Percentiles rank a stretch among this genome's conserved stretches.
phyloP scores from a whole-genome alignment of 1,140 invertebrate species.

The Drosophila kohkoa region DNA sequence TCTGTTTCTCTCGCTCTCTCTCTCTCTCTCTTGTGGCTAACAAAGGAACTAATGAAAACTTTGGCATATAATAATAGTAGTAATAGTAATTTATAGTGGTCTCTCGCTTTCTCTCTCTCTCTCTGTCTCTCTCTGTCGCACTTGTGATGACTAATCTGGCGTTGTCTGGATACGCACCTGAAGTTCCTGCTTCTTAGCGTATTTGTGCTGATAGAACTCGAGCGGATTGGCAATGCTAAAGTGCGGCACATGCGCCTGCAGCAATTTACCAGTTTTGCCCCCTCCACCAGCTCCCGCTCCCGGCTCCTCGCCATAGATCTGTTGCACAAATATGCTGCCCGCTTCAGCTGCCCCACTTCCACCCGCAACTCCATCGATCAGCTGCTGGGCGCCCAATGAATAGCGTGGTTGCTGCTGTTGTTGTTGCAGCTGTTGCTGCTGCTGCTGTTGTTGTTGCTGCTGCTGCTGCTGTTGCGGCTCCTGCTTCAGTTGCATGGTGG shows the following conservation, averaged over 20 bases:
- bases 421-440: constrained; percentile 49
- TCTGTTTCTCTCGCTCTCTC: neutral
- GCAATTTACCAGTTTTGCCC: constrained; percentile 64
- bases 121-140: neutral
- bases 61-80: neutral
- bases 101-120: neutral
- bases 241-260: constrained; percentile 79
- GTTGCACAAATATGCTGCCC: constrained; percentile 77
- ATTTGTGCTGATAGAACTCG: constrained; percentile 82
- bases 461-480: constrained; percentile 71
- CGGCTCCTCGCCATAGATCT: constrained; percentile 75
- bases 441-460: constrained; percentile 50
- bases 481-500: constrained; percentile 72
- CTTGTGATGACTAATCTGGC: constrained; percentile 6
- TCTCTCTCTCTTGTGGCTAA: neutral
- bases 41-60: constrained; percentile 8
- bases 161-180: constrained; percentile 76
- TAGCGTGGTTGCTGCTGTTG: constrained; percentile 59
- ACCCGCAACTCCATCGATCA: constrained; percentile 63
- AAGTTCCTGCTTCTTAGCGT: constrained; percentile 84
- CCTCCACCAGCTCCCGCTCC: too few relatives aligned
- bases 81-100: neutral
- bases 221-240: constrained; percentile 77
- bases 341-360: constrained; percentile 60
- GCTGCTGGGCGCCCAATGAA: constrained; percentile 55